Base-by-base conservation (phyloP, 2,797 vertebrate species). In the Dryobates pubescens region DNA sequence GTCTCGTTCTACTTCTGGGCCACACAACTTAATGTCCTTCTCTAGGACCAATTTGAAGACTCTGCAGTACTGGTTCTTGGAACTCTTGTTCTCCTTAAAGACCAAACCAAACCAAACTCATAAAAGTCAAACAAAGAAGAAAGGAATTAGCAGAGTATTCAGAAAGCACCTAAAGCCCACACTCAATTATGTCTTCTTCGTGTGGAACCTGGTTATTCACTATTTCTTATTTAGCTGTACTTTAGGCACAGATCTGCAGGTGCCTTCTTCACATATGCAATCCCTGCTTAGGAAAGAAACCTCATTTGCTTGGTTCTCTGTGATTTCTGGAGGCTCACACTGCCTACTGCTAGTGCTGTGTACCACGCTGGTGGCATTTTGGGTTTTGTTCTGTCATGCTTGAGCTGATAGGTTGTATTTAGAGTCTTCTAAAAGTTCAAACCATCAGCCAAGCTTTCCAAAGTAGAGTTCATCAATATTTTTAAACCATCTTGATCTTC, bases 381-480 rank as follows among this genome's bases (percentile, higher is more conserved):
- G 11, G 19, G 47, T 73, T 91, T 45, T 64, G 30, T 83, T 93
- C 27, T 56, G 4, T 51, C 74, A 51, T 34, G 16, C 34, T 76
- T 76, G 36, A 68, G 38, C 36, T 91, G 73, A 34, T 43, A 73
- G 34, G 49, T 64, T 47, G 3, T 57, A 29, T 57, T 78, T 84
- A 49, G 13, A 74, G 26, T 57, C n/a, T 92, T 36, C 59, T 77
- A 36, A 29, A 90, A 72, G 72, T 79, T 8, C 68, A 45, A 92
- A 27, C 30, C 27, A 83, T 47, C 24, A 81, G 61, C 45, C 74
- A 68, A 70, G 58, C 64, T 78, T 79, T 82, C 34, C 43, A 56
- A 93, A 84, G 51, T 47, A 47, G 68, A 73, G 7, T 32, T 71
- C 86, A 68, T 80, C 76, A 93, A 85, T 74, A 62, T 62, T 91